Evolutionary conservation across 2,888 invertebrate species (phyloP), one percentile per base, ranked within the genome.

Genomic region (Apamea anceps): DNA sequence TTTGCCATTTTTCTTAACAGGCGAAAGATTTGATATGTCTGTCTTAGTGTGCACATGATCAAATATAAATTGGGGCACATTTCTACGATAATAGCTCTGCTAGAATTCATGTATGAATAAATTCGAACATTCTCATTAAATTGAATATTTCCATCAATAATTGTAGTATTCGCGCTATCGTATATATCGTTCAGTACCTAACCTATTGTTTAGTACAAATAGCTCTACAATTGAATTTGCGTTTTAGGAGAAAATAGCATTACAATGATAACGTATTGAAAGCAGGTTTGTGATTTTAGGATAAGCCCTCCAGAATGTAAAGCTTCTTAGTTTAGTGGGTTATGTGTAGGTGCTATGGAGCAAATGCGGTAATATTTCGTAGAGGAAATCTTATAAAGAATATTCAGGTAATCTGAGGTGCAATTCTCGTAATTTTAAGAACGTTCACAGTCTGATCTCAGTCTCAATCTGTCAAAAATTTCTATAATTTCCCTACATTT

Each of bases 281-380:
- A 81, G 48, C 57, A 32, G 48, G 51, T 76, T 82, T 66, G 48
- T 60, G 76, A 60, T 82, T 76, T 82, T 76, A 70, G 42, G 45
- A 63, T 48, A 42, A n/a, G 4, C 25, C 25, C 28, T 37, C 45
- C 45, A 62, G 75, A 28, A 48, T 48, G 25, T 57, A 62, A 80
- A 57, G n/a, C 62, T 68, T 75, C 32, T 75, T 75, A 68, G 45
- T 54, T 45, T 62, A 45, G n/a, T 42, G 21, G n/a, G 48, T 28
- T 25, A 65, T 62, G 18, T 32, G 28, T 21, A 32, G 4, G 12
- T 32, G 48, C 18, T 42, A 28, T 70, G 15, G 18, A 79, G 45
- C 21, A n/a, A 37, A 45, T 28, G 5, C 32, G 32, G 5, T n/a
- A 51, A 21, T 51, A 51, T 79, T 62, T 42, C n/a, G 67, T 8